Conservation (phyloP, 1,140 invertebrate species). For the Drosophila nebulosa region DNA sequence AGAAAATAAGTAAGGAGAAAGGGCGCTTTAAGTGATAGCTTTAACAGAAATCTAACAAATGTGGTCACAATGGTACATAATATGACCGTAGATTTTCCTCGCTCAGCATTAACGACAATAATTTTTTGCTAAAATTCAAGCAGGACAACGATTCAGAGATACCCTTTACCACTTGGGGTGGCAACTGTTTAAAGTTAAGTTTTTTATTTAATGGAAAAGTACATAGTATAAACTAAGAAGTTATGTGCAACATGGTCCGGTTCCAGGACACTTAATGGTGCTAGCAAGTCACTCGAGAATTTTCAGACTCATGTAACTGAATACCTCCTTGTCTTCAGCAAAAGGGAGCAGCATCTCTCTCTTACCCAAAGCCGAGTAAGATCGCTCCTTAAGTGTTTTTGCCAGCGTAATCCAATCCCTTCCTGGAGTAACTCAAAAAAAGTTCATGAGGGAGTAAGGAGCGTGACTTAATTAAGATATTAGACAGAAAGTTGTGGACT, state of each 20-base stretch:
- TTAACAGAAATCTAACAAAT: neutral
- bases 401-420: neutral
- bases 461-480: neutral
- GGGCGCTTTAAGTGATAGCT: constrained; percentile 30
- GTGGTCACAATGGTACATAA: neutral
- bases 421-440: no score
- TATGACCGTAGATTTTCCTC: neutral
- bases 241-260: no score
- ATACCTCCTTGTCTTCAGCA: neutral
- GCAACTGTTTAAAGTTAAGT: no score
- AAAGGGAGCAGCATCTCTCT: neutral
- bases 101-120: constrained; percentile 20
- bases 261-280: no score
- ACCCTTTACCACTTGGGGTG: neutral
- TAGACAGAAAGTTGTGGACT: neutral
- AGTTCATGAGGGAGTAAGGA: neutral
- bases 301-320: neutral
- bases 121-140: neutral
- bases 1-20: neutral
- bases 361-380: no score
- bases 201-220: no score
- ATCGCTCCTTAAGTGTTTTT: neutral
- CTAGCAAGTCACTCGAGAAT: no score
- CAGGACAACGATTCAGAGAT: neutral
- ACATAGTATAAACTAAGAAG: no score